A percentile compares a stretch with the other conserved stretches of the same genome.
phyloP scores from a whole-genome alignment of 2,888 invertebrate species.

The Lepidocyrtoides sp. region DNA sequence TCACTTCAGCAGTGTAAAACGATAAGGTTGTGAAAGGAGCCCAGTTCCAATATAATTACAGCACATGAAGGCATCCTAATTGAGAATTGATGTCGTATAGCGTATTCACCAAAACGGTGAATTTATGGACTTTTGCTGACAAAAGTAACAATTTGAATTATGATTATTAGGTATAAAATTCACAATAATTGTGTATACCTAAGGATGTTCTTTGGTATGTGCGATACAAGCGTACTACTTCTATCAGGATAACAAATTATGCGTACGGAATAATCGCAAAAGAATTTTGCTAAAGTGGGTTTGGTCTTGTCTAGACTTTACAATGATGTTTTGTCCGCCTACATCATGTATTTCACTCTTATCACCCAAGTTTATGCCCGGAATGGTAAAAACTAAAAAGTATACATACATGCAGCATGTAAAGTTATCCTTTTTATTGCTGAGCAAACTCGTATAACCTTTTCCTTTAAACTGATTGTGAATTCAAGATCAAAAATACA shows the following conservation, averaged over 20 bases:
- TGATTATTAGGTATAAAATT: no score
- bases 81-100: not conserved
- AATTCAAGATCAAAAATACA: constrained; percentile 31
- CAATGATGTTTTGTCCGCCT: constrained; percentile 18
- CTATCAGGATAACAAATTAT: not conserved
- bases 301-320: constrained; percentile 49
- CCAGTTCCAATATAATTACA: not conserved
- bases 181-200: not conserved
- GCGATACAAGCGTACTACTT: not conserved
- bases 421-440: not conserved
- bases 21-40: not conserved
- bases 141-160: constrained; percentile 59
- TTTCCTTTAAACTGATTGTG: constrained; percentile 5
- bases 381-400: not conserved
- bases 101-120: not conserved
- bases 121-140: not conserved
- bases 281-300: constrained; percentile 6
- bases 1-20: not conserved
- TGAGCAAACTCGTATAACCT: not conserved
- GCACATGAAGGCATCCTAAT: not conserved
- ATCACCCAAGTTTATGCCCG: not conserved
- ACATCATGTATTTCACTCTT: not conserved
- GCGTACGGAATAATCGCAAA: not conserved
- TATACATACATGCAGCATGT: no score
- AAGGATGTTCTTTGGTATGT: not conserved